These are phyloP conservation scores for Micronisus gabar DNA, from an alignment of 2,113 vertebrate species.

Conservation along the genomic window DNA sequence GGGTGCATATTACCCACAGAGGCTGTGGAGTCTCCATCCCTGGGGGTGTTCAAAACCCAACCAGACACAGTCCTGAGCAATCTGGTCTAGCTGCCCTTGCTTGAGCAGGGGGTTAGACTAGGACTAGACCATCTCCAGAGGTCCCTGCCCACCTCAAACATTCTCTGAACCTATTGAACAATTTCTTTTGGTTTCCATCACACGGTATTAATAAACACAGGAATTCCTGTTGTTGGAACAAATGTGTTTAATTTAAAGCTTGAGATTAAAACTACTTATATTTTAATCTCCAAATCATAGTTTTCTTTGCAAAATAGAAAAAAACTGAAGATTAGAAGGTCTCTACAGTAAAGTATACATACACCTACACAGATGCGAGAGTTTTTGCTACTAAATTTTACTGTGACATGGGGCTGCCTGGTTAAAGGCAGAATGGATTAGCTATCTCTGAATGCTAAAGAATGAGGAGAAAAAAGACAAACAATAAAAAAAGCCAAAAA, in stretches of 20 bases:
- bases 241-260: background rate
- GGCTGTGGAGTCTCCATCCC: background rate
- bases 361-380: background rate
- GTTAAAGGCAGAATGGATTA: background rate
- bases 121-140: background rate
- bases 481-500: background rate
- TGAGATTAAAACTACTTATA: background rate
- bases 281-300: background rate
- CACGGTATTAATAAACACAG: background rate
- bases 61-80: background rate
- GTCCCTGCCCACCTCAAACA: background rate
- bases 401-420: background rate
- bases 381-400: background rate
- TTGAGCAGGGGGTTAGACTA: background rate
- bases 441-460: background rate
- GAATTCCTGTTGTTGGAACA: background rate
- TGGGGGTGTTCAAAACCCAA: background rate
- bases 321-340: background rate
- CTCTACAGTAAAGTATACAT: background rate
- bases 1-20: background rate
- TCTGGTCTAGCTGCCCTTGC: background rate
- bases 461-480: background rate
- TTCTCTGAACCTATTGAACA: background rate
- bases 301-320: background rate
- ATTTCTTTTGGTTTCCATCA: background rate